Evolutionary conservation across 1,140 invertebrate genomes (phyloP), one percentile per base, ranked within the genome.

Genomic region (Drosophila orena): DNA sequence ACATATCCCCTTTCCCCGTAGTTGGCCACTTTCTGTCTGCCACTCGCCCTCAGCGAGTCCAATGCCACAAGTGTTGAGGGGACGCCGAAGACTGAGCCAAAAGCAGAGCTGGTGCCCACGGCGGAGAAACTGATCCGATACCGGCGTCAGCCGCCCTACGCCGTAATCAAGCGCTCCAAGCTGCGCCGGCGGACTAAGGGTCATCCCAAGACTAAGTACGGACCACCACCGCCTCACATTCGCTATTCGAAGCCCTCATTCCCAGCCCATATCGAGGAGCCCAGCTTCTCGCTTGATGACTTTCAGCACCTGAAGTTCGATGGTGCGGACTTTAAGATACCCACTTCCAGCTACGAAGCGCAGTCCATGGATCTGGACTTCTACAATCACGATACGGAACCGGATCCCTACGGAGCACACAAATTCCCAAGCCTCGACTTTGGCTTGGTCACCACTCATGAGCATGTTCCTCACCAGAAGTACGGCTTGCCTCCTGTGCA

Each of bases 281-380:
- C 86, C 0, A 86, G 71, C 43, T 88, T 76, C n/a, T 65, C 72
- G 7, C 30, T 81, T 10, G 77, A 91, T 5, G 83, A 88, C 44
- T 91, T 91, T 37, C 79, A 90, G 70, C 74, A 91, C 24, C 22
- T 91, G 14, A 91, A 91, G 54, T 81, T 91, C 42, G 90, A 91
- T 52, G 69, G 66, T 2, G 35, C 73, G 22, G 90, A 91, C 37
- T 91, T 85, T 12, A 66, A 88, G 46, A 66, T 91, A 2, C 80
- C 84, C 8, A 57, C 89, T 7, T 75, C 81, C 8, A 85, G 84
- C 37, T 91, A 91, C 52, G 90, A 91, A 42, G 78, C 78, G 0
- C 86, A 91, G 64, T 73, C 86, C 10, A 91, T 91, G 90, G 86
- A 91, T 55, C 60, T 91, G 8, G 81, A 91, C 64, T 84, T 91